Evolutionary conservation across 2,113 vertebrate species (phyloP), one percentile per base, ranked within the genome.

Genomic region (Corythornis vintsioides): DNA sequence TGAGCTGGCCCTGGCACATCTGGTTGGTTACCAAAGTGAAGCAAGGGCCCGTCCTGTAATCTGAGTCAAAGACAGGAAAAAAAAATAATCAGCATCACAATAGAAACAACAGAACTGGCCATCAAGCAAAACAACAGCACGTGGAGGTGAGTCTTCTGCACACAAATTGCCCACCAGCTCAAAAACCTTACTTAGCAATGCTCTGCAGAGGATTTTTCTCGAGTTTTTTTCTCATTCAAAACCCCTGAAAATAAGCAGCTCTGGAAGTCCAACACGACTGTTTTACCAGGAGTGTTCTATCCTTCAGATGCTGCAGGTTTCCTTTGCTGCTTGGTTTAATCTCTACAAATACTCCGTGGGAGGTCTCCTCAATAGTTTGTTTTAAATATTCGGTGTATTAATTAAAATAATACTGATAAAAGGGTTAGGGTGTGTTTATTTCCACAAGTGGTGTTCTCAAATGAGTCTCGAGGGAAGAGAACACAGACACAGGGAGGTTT

Each of bases 1-100:
- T 99, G 93, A 99, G 97, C 97, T 99, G 99, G 40, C 99, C 99
- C 90, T 99, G 99, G 97, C 99, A 99, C 99, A 99, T 99, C 98
- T 99, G 99, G 97, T 99, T 99, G 96, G 98, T 99, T 84, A 99
- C 97, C 48, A 99, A 98, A 43, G 99, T 98, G 59, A 99, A 99
- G 96, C 99, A 99, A 0, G 99, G 99, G n/a, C 99, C 99, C 0
- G 99, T 99, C 93, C 99, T 98, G 94, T 99, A 99, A 98, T 99
- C 99, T 99, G 97, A 14, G 13, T 47, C 84, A 95, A 96, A 95
- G 21, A 43, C 42, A 97, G 80, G 43, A 94, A 82, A 88, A 97
- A 80, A 40, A 95, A 82, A 88, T 11, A 6, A 77, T 97, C 72
- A 96, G 69, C 52, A 61, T 53, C 38, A 31, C 63, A 73, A 73